Evolutionary conservation across 2,113 vertebrate species (phyloP).

Genomic region (Tyto alba): DNA sequence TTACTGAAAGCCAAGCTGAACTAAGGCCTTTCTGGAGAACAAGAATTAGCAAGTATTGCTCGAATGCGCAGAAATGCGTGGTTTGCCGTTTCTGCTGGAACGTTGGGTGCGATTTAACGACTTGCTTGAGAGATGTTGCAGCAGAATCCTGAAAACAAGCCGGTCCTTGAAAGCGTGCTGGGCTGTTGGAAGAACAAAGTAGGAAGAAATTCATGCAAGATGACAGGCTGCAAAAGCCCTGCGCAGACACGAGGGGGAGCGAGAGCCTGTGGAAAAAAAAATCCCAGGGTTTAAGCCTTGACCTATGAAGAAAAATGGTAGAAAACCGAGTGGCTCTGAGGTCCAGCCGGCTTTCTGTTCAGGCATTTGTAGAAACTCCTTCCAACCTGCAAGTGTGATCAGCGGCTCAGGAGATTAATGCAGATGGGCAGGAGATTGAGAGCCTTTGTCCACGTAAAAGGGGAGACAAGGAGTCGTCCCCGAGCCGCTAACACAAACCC

Average conservation of each 20-base stretch:
- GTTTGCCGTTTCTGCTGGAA: neutral
- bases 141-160: neutral
- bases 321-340: fast-evolving
- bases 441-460: neutral
- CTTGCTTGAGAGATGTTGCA: neutral
- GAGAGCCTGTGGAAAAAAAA: neutral
- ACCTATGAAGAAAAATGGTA: fast-evolving
- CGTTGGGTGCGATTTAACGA: fast-evolving
- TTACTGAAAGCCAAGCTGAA: neutral
- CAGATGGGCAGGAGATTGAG: neutral
- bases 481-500: fast-evolving
- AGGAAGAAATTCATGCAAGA: neutral
- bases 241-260: neutral
- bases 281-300: fast-evolving
- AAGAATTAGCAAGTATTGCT: neutral
- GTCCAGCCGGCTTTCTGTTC: fast-evolving
- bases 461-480: neutral
- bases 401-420: neutral
- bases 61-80: fast-evolving
- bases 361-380: fast-evolving
- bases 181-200: fast-evolving
- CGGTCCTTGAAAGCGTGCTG: fast-evolving
- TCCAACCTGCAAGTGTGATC: no score
- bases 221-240: neutral
- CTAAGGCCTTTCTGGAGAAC: fast-evolving